A percentile compares a stretch with the other conserved stretches of the same genome.
Evolutionary conservation across 1,140 invertebrate species (phyloP).

Genomic region (Myzus persicae): DNA sequence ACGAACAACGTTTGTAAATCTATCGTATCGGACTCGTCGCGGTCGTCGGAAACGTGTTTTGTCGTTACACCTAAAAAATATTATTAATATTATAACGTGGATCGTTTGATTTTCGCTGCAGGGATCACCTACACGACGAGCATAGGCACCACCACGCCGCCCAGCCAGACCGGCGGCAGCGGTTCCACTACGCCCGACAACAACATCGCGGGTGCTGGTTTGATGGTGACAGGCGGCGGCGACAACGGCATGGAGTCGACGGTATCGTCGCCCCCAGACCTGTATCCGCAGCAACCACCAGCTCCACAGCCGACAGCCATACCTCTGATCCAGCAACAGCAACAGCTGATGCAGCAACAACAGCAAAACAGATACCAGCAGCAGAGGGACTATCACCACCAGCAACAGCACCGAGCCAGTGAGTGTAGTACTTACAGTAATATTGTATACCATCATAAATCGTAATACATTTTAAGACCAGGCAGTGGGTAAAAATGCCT

Average conservation of each 20-base stretch:
- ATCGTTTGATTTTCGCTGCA: not conserved
- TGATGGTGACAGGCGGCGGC: not conserved
- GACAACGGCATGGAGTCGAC: slow-evolving; percentile 29
- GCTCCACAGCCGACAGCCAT: not conserved
- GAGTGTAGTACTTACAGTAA: not conserved
- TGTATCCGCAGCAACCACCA: slow-evolving; percentile 23
- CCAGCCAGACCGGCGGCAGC: slow-evolving; percentile 23
- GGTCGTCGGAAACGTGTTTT: not conserved
- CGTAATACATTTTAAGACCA: no score
- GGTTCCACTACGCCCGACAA: slow-evolving; percentile 34
- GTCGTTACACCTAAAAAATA: no score
- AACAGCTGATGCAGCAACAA: not conserved
- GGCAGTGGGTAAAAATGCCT: no score
- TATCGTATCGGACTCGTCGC: not conserved
- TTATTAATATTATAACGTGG: not conserved
- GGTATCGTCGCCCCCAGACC: slow-evolving; percentile 21
- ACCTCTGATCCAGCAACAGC: slow-evolving; percentile 23
- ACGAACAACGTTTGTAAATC: not conserved
- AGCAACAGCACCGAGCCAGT: slow-evolving; percentile 37
- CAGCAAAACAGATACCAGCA: slow-evolving; percentile 44
- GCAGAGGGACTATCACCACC: slow-evolving; percentile 1
- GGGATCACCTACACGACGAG: slow-evolving; percentile 2
- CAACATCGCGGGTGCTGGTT: not conserved
- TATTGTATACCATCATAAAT: no score
- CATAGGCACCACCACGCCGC: not conserved